A percentile compares a stretch with the other conserved stretches of the same genome.
Conservation (phyloP, 2,797 vertebrate species). For the Notolepis coatsorum region DNA sequence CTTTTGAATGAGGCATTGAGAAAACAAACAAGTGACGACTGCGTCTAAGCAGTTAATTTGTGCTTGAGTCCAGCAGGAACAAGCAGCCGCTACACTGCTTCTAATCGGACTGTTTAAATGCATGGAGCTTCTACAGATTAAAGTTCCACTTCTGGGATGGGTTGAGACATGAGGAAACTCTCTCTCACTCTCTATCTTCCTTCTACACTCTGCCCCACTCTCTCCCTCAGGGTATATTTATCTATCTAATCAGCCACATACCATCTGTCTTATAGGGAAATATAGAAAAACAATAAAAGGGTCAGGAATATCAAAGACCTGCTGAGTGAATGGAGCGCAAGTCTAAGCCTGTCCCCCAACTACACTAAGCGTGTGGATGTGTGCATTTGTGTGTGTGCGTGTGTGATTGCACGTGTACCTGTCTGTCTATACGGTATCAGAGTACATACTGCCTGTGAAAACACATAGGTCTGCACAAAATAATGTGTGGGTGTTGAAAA, state of each 20-base stretch:
- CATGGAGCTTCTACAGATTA: conserved; percentile 70
- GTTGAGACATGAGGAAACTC: conserved; percentile 66
- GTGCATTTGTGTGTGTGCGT: conserved; percentile 10
- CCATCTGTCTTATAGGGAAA: conserved; percentile 73
- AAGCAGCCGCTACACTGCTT: conserved; percentile 50
- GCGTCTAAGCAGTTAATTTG: conserved; percentile 62
- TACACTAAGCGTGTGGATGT: conserved; percentile 25
- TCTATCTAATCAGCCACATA: conserved; percentile 80
- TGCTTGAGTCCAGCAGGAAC: conserved; percentile 51
- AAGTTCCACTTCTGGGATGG: conserved; percentile 65
- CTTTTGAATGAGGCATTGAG: conserved; percentile 43
- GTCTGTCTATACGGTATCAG: background rate
- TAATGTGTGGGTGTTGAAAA: conserved; percentile 52
- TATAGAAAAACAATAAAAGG: conserved; percentile 78
- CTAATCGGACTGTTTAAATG: conserved; percentile 71
- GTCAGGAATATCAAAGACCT: conserved; percentile 80
- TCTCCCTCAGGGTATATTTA: conserved; percentile 65
- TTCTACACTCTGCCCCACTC: conserved; percentile 42
- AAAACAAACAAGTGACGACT: conserved; percentile 64
- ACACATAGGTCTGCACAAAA: conserved; percentile 58
- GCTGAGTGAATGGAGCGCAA: conserved; percentile 61
- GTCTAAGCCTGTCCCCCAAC: conserved; percentile 47
- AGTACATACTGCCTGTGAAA: conserved; percentile 52
- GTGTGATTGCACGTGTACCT: background rate
- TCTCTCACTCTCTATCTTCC: conserved; percentile 36